A percentile compares a stretch with the other conserved stretches of the same genome.
Conservation (phyloP, 2,113 vertebrate species). For the Plotosus lineatus region DNA sequence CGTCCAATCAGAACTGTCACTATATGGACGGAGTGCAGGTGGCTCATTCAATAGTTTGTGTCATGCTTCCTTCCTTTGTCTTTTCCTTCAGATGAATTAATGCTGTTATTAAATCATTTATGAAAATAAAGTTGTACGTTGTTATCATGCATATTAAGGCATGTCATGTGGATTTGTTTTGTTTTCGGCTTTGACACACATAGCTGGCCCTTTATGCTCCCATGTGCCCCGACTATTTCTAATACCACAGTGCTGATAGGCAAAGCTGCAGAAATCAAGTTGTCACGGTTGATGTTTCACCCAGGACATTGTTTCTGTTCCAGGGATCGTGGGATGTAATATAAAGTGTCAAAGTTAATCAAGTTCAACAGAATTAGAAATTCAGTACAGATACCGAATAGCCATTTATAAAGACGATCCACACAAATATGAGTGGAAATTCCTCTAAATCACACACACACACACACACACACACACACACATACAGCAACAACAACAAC, state of each 20-base stretch:
- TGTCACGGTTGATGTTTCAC: constrained; percentile 35
- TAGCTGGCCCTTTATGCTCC: neutral
- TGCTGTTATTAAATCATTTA: neutral
- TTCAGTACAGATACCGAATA: neutral
- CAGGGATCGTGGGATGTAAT: constrained; percentile 11
- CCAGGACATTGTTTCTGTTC: constrained; percentile 9
- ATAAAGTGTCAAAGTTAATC: constrained; percentile 9
- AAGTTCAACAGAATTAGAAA: constrained; percentile 15
- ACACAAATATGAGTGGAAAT: constrained; percentile 7
- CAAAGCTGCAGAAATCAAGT: neutral
- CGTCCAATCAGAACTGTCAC: constrained; percentile 26
- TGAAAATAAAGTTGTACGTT: neutral
- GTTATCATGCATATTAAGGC: neutral
- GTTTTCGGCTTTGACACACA: neutral
- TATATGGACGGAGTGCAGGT: constrained; percentile 6
- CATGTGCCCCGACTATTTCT: neutral
- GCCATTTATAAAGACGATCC: neutral
- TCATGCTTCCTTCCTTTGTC: neutral
- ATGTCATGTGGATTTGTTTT: neutral
- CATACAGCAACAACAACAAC: no score
- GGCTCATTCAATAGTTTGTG: constrained; percentile 18
- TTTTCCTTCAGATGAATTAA: neutral
- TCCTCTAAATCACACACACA: neutral
- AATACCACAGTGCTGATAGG: constrained; percentile 23
- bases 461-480: neutral